Evolutionary conservation across 2,113 vertebrate genomes (phyloP).

Genomic region (Gymnobelideus leadbeateri): DNA sequence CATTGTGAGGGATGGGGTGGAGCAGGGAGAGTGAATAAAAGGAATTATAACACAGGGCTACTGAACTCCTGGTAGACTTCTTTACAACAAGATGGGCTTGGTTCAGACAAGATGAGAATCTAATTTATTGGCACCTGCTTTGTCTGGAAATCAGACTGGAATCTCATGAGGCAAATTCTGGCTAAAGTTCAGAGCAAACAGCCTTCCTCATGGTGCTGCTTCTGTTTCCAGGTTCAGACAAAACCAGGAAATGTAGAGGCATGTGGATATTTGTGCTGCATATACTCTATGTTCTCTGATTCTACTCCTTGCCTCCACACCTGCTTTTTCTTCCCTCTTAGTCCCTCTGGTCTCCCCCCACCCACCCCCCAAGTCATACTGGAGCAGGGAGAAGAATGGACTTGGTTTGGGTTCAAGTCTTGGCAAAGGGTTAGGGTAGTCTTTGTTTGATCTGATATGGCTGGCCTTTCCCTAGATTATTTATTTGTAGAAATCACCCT

Average conservation of each 20-base stretch:
- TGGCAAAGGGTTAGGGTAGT: background rate
- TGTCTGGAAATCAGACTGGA: background rate
- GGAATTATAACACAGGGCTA: background rate
- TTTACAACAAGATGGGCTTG: background rate
- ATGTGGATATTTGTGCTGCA: conserved; percentile 12
- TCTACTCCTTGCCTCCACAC: background rate
- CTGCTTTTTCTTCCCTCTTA: background rate
- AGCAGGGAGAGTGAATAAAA: background rate
- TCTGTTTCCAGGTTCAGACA: conserved; percentile 42
- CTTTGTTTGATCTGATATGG: conserved; percentile 57
- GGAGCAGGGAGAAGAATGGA: background rate
- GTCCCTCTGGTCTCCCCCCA: background rate
- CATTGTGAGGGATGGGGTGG: background rate
- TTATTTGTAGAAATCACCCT: conserved; percentile 60
- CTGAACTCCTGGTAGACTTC: background rate
- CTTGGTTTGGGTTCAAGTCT: conserved; percentile 29
- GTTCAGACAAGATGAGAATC: background rate
- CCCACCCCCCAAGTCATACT: background rate
- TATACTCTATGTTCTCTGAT: background rate
- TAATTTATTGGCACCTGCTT: conserved; percentile 32
- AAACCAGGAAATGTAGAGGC: conserved; percentile 60
- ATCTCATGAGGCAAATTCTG: conserved; percentile 39
- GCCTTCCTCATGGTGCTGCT: background rate
- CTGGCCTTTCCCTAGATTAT: conserved; percentile 42
- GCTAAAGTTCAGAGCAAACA: conserved; percentile 29